Evolutionary conservation across 2,113 vertebrate species (phyloP).

Genomic region (Phodopus roborovskii): DNA sequence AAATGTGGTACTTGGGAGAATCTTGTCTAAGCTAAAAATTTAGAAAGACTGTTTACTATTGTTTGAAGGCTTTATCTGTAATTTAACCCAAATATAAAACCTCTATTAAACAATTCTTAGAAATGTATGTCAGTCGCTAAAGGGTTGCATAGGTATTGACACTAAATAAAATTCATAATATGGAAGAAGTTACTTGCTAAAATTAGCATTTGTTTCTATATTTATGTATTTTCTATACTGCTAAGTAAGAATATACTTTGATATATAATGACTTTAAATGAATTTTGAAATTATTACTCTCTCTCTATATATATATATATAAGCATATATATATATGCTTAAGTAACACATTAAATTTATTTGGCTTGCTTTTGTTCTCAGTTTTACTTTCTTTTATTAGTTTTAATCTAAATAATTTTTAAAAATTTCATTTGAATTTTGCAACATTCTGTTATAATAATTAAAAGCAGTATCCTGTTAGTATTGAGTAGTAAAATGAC

Average conservation of each 20-base stretch:
- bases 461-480: neutral
- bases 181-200: neutral
- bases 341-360: neutral
- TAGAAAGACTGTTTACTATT: conserved; percentile 26
- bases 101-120: neutral
- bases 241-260: conserved; percentile 3
- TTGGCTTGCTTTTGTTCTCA: neutral
- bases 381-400: conserved; percentile 22
- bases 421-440: neutral
- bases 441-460: neutral
- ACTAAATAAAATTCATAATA: neutral
- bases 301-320: neutral
- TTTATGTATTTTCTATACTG: neutral
- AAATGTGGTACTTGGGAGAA: conserved; percentile 38
- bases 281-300: conserved; percentile 26
- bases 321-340: neutral
- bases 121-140: neutral
- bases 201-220: neutral
- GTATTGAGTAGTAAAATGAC: neutral
- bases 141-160: neutral
- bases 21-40: conserved; percentile 19
- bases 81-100: neutral
- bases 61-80: neutral
- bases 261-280: neutral
- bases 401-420: neutral